Base-by-base conservation (phyloP, 2,113 vertebrate genomes). In the Eubucco bourcierii region DNA sequence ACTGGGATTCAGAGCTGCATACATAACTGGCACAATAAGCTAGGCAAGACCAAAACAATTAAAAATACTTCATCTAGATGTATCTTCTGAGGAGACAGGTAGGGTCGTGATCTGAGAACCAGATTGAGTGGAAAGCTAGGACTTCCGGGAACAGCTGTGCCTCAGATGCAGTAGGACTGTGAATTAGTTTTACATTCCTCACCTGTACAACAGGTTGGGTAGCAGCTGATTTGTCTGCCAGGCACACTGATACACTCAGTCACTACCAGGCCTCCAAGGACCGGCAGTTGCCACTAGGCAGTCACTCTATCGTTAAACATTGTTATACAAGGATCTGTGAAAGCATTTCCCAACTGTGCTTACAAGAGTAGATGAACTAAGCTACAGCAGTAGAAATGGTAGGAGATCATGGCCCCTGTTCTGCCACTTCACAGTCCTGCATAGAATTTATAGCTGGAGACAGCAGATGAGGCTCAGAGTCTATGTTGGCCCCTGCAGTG, bases 401-500 rank as follows among this genome's bases (percentile, higher is more conserved):
- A 86, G 80, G 81, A 84, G 39, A 82, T 21, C 63, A 72, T 0
- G 0, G 77, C 71, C 52, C 41, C 58, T 78, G 87, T 84, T 75
- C 89, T 94, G 72, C 68, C 7, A 28, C 85, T 96, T 92, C 87
- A 81, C 81, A 73, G 82, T 80, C 88, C 53, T 53, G 19, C 65
- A 28, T 58, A 76, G 53, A 87, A 78, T 93, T 95, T 90, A 82
- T 59, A 79, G 76, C 83, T 34, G 72, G 52, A 41, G 56, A 66
- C 28, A 74, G 61, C 12, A 6, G 10, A 29, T 18, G 58, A 91
- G 71, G 64, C 84, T 91, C 72, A 64, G 89, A 95, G n/a, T 78
- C 74, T 4, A 7, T 70, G 74, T 34, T 61, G 59, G 73, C 80
- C 70, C 21, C 44, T 28, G 61, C 72, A 77, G 81, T 65, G 61